Evolutionary conservation across 2,888 invertebrate species (phyloP).

Genomic region (Stratiomys singularior): DNA sequence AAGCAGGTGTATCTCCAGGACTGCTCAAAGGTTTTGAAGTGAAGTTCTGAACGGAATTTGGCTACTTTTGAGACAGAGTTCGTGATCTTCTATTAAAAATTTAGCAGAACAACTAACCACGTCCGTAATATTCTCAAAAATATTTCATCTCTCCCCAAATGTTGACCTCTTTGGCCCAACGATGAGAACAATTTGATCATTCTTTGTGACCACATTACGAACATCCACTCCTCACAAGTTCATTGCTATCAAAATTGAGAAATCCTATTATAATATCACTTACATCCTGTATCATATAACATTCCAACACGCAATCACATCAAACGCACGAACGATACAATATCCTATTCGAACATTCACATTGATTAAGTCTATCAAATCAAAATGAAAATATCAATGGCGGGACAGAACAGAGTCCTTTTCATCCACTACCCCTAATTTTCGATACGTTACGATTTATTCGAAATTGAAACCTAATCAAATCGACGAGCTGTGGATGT

Average conservation of each 20-base stretch:
- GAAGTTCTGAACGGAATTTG: too few species aligned
- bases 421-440: background rate
- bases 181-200: too few species aligned
- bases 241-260: background rate
- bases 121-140: too few species aligned
- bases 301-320: background rate
- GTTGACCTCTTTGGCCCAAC: too few species aligned
- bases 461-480: slow-evolving; percentile 44
- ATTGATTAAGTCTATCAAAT: slow-evolving; percentile 43
- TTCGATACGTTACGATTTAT: background rate
- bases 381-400: slow-evolving; percentile 12
- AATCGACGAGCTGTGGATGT: slow-evolving; percentile 12
- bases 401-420: slow-evolving; percentile 8
- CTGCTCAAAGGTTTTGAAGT: too few species aligned
- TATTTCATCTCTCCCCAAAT: too few species aligned
- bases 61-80: too few species aligned
- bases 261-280: background rate
- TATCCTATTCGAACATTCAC: slow-evolving; percentile 15
- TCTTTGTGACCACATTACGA: too few species aligned
- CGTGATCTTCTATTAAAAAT: too few species aligned
- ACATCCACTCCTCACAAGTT: too few species aligned
- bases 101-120: too few species aligned
- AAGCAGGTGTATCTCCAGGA: too few species aligned
- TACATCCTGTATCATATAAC: slow-evolving; percentile 1
- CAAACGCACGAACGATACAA: slow-evolving; percentile 1